phyloP scores from a whole-genome alignment of 2,888 invertebrate genomes.

The Lobophora halterata region DNA sequence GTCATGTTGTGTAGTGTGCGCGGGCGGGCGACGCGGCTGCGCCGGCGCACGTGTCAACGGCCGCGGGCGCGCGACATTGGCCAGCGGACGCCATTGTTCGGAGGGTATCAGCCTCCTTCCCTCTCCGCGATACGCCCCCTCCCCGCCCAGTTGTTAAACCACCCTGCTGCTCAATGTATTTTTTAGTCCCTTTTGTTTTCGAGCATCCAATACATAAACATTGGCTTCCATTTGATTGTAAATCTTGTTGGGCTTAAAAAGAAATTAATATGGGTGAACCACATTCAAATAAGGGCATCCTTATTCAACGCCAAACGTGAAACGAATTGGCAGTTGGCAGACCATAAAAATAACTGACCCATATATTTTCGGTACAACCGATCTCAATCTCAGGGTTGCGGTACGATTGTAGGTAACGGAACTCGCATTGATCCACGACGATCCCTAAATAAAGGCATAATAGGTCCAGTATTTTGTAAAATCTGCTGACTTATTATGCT shows the following conservation, averaged over 20 bases:
- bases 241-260: too few relatives aligned
- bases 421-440: too few relatives aligned
- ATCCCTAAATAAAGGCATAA: too few relatives aligned
- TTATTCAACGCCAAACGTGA: neutral
- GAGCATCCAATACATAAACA: too few relatives aligned
- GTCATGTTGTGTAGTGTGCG: slow-evolving; percentile 11
- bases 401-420: slow-evolving; percentile 16
- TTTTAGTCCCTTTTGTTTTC: slow-evolving; percentile 12
- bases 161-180: slow-evolving; percentile 17
- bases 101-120: slow-evolving; percentile 30
- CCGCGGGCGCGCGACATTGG: slow-evolving; percentile 72
- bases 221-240: too few relatives aligned
- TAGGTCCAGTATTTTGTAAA: too few relatives aligned
- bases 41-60: slow-evolving; percentile 71
- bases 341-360: slow-evolving; percentile 15
- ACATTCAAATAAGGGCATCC: too few relatives aligned
- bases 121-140: slow-evolving; percentile 18
- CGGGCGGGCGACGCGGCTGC: slow-evolving; percentile 36
- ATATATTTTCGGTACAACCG: slow-evolving; percentile 11
- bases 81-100: slow-evolving; percentile 62
- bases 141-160: slow-evolving; percentile 27
- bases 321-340: slow-evolving; percentile 7
- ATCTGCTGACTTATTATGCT: too few relatives aligned
- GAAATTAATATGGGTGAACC: too few relatives aligned
- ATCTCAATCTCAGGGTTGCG: slow-evolving; percentile 10